phyloP scores from a whole-genome alignment of 1,140 invertebrate species.

The Cecropterus lyciades region DNA sequence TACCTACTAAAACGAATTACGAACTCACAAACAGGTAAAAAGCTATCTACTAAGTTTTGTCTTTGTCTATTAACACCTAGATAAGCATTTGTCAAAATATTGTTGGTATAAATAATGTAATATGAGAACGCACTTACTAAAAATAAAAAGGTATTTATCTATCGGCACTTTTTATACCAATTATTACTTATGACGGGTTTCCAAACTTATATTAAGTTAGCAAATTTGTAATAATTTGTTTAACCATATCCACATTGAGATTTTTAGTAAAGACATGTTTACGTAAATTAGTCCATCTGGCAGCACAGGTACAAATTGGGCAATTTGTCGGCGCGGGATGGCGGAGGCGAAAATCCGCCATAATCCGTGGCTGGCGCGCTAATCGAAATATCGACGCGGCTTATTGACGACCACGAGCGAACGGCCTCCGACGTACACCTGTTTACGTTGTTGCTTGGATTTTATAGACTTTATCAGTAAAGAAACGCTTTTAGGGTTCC shows the following conservation, averaged over 20 bases:
- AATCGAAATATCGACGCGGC: slow-evolving; percentile 77
- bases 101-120: too few relatives aligned
- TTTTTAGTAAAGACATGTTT: not conserved
- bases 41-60: too few relatives aligned
- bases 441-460: slow-evolving; percentile 16
- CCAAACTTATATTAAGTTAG: too few relatives aligned
- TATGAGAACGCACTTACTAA: too few relatives aligned
- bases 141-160: too few relatives aligned
- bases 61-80: too few relatives aligned
- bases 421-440: slow-evolving; percentile 18
- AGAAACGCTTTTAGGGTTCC: not conserved
- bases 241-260: not conserved
- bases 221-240: too few relatives aligned
- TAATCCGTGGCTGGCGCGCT: slow-evolving; percentile 74
- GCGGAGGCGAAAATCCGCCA: slow-evolving; percentile 77
- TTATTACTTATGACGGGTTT: too few relatives aligned
- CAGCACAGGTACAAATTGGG: slow-evolving; percentile 65
- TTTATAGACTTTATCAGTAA: not conserved
- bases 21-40: too few relatives aligned
- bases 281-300: slow-evolving; percentile 20
- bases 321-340: slow-evolving; percentile 68
- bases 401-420: slow-evolving; percentile 51
- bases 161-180: too few relatives aligned
- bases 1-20: too few relatives aligned
- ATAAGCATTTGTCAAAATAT: too few relatives aligned